These are phyloP conservation scores for mouse (Mus musculus) DNA, from an alignment of 2,113 vertebrate genomes.

Conservation along the genomic window GRCm39 chr7:39324501-39325000, in stretches of 20 bases:
- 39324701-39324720: neutral
- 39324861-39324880: constrained; percentile 75
- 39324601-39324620: neutral
- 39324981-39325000: constrained; percentile 86
- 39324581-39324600: neutral
- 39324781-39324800: constrained; percentile 76
- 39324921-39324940: constrained; percentile 90
- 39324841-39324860: constrained; percentile 72
- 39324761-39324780: constrained; percentile 70
- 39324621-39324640: neutral
- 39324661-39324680: neutral
- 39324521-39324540: neutral
- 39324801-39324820: constrained; percentile 81
- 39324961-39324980: constrained; percentile 87
- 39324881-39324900: constrained; percentile 84
- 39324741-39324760: constrained; percentile 61
- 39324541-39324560: neutral
- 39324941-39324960: constrained; percentile 91
- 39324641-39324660: neutral
- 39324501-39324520: neutral
- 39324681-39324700: neutral
- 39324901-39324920: constrained; percentile 91
- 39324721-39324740: constrained; percentile 64
- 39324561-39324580: neutral
- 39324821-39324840: constrained; percentile 77